These are phyloP conservation scores for Galemys pyrenaicus DNA, from an alignment of 2,113 vertebrate genomes.

Conservation along the genomic window DNA sequence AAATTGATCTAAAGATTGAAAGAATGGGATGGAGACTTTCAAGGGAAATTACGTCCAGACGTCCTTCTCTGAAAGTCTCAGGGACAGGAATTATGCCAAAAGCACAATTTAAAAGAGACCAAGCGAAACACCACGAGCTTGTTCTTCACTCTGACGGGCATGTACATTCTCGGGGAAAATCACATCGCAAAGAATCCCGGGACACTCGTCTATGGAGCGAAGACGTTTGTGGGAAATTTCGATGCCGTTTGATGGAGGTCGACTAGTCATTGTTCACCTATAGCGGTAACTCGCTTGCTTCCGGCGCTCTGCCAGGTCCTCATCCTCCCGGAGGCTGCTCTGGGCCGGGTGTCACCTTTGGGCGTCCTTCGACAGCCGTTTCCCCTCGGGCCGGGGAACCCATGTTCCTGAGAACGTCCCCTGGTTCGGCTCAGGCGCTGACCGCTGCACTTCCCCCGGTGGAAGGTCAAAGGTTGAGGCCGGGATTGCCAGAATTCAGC, in stretches of 20 bases:
- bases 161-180: background rate
- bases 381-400: background rate
- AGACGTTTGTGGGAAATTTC: background rate
- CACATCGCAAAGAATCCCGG: background rate
- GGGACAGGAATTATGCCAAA: constrained; percentile 25
- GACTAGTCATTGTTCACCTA: background rate
- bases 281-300: background rate
- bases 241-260: background rate
- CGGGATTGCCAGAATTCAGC: background rate
- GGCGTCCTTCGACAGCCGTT: background rate
- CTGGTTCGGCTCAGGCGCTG: rapidly evolving
- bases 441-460: background rate
- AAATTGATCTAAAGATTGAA: background rate
- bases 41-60: constrained; percentile 13
- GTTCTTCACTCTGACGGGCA: background rate
- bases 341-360: background rate
- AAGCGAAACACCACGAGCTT: background rate
- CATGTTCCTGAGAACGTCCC: background rate
- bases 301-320: background rate
- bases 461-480: background rate
- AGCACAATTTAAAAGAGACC: background rate
- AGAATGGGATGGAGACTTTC: background rate
- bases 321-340: background rate
- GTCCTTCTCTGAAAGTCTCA: constrained; percentile 32
- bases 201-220: background rate